Base-by-base conservation (phyloP, 2,113 vertebrate genomes). In the Thymallus thymallus region DNA sequence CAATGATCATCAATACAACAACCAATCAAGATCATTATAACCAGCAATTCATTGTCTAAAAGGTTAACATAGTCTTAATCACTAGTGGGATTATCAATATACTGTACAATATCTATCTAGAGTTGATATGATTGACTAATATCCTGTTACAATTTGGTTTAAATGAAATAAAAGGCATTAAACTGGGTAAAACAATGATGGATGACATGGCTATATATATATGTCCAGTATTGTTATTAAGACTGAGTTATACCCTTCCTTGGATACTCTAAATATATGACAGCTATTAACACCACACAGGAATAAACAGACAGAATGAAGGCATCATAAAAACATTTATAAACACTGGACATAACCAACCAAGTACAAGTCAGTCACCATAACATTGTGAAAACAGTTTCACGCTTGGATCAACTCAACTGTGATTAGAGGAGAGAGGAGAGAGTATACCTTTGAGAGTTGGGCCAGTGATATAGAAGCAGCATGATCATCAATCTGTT, bases 401-500 rank as follows among this genome's bases (percentile, higher is more conserved):
- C 26, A 26, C 26, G 2, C 26, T 26, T 26, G 4, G 9, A 45
- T 6, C 9, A 45, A 45, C 5, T 45, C 41, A 45, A 45, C 41
- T 45, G 41, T 1, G 9, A 45, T 2, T 3, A 26, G 26, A 26
- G 26, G 41, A 45, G 5, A 26, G 26, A 26, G 26, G 26, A 26
- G 26, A 26, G 26, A 48, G 46, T 87, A 87, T 98, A 98, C 97
- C 97, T 98, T 95, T 80, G 95, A 94, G 91, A 98, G 96, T 92
- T 96, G 93, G 86, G 95, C 94, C 91, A 96, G 90, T 88, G 95
- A 93, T 93, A 95, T 94, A 85, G 95, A 94, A 63, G 95, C 92
- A 91, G 93, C 94, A 91, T 94, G 94, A 92, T 95, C 94, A 91
- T 95, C 94, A 94, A 96, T 96, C 96, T 98, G 96, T 96, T 95